Evolutionary conservation across 2,113 vertebrate species (phyloP), one percentile per base, ranked within the genome.

Genomic region (Elachura formosa): DNA sequence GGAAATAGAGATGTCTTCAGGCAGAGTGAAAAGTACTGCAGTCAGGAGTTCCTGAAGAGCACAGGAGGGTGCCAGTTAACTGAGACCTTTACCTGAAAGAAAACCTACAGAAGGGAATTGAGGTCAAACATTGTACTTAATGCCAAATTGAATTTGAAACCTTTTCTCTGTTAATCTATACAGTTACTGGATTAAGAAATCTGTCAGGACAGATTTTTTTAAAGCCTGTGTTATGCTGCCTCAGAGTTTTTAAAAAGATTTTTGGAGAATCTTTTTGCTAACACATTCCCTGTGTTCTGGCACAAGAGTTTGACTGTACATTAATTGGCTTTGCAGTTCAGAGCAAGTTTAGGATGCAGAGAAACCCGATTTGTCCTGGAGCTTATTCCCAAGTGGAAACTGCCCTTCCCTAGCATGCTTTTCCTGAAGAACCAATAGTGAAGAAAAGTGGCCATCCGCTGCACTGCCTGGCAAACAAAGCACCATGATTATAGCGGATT

Each of bases 161-260:
- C 19, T 94, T 85, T 95, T 90, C 81, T 76, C 25, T 84, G 43
- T 59, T 96, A 90, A 91, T 83, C 87, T 87, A 0, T 80, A 40
- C 48, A 49, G 41, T 94, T 96, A 81, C 2, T 95, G 87, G 90
- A 94, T 96, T 96, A 96, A 96, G 72, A 55, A 88, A 54, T 68
- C 68, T 92, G 64, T 88, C 61, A 28, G 75, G 29, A 29, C 72
- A 79, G 29, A 34, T 75, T 68, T 38, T 38, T 77, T 78, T 38
- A 64, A 88, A 93, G n/a, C 40, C 19, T 46, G 29, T 22, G 16
- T 74, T 76, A 8, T 84, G 67, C 75, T 84, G 34, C 75, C 31
- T 62, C 58, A 73, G 82, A 73, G 31, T 55, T 89, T 93, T 85
- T 73, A 45, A 43, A 61, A 72, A 79, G 71, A 14, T 38, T 83